phyloP scores from a whole-genome alignment of 1,140 invertebrate genomes.

The Drosophila trapezifrons region DNA sequence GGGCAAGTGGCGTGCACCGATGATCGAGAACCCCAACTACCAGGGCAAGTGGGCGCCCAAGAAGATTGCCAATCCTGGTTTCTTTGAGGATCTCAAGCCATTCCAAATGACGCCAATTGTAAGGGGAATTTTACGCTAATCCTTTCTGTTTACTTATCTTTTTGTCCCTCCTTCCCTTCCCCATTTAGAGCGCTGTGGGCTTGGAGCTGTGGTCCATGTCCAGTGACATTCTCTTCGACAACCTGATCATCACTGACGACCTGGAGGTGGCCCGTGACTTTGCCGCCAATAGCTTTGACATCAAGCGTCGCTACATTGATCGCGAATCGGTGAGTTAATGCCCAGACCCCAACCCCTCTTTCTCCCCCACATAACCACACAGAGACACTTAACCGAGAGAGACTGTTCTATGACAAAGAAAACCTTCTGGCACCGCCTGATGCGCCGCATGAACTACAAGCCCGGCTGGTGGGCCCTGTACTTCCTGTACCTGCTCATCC shows the following conservation, averaged over 20 bases:
- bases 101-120: slow-evolving; percentile 96
- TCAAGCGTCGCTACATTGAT: slow-evolving; percentile 92
- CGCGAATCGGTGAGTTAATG: slow-evolving; percentile 89
- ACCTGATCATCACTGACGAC: slow-evolving; percentile 96
- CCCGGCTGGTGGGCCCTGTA: slow-evolving; percentile 92
- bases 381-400: slow-evolving; percentile 21
- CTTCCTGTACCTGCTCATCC: slow-evolving; percentile 90
- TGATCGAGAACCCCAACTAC: slow-evolving; percentile 97
- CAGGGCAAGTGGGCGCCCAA: slow-evolving; percentile 96
- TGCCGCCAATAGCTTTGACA: slow-evolving; percentile 92
- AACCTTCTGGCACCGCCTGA: slow-evolving; percentile 89
- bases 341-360: background rate
- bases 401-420: slow-evolving; percentile 84
- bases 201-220: slow-evolving; percentile 99
- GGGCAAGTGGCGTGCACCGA: slow-evolving; percentile 95
- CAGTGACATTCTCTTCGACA: slow-evolving; percentile 96
- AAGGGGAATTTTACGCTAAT: slow-evolving; percentile 83
- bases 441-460: slow-evolving; percentile 90
- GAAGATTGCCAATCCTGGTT: slow-evolving; percentile 95
- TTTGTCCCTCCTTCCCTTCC: background rate
- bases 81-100: slow-evolving; percentile 95
- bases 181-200: slow-evolving; percentile 92
- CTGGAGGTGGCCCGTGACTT: slow-evolving; percentile 91
- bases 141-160: background rate
- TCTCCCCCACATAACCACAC: slow-evolving; percentile 9